Percentiles rank a stretch among this genome's conserved stretches.
Evolutionary conservation across 2,797 vertebrate genomes (phyloP).

Genomic region (Myotis myotis): DNA sequence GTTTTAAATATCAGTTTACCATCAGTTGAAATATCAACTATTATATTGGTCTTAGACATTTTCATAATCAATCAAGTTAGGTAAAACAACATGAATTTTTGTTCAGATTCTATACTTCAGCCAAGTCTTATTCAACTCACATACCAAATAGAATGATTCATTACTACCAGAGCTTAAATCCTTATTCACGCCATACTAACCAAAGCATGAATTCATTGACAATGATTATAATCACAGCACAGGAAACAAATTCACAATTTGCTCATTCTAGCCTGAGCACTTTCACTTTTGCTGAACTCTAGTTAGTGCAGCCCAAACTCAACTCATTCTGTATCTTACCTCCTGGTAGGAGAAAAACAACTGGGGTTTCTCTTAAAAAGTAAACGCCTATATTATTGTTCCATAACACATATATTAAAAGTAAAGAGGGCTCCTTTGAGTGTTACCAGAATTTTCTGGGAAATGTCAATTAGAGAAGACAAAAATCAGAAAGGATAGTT

Average conservation of each 20-base stretch:
- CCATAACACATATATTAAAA: not conserved
- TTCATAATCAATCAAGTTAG: not conserved
- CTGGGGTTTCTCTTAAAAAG: not conserved
- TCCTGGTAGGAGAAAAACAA: not conserved
- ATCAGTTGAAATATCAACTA: not conserved
- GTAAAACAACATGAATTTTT: not conserved
- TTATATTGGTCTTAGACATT: not conserved
- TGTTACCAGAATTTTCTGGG: not conserved
- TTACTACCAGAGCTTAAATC: not conserved
- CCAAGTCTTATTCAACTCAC: not conserved
- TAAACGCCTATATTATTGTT: not conserved
- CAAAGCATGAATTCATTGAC: not conserved
- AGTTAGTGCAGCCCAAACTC: not conserved
- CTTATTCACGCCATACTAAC: not conserved
- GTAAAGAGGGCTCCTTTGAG: not conserved
- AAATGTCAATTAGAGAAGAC: not conserved
- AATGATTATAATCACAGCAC: not conserved
- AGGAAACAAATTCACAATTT: not conserved
- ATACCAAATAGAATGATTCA: not conserved
- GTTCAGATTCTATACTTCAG: not conserved
- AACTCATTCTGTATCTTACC: not conserved
- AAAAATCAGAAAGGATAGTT: not conserved
- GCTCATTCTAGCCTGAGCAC: not conserved
- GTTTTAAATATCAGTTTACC: not conserved
- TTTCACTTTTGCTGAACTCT: not conserved